These are phyloP conservation scores for Montipora capricornis DNA, from an alignment of 64 coral and sea anemone species.

Conservation along the genomic window DNA sequence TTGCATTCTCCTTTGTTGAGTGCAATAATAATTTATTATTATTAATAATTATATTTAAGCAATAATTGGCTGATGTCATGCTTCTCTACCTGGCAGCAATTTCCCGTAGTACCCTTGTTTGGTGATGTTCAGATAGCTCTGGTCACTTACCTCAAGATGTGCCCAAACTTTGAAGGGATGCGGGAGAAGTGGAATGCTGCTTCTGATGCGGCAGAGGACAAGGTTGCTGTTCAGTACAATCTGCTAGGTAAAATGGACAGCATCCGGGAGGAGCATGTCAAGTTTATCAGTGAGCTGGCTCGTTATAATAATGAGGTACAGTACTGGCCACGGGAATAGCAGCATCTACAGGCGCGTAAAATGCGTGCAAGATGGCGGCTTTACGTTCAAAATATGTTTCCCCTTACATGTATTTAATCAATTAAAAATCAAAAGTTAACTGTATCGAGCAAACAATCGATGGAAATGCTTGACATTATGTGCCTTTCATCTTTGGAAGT, in stretches of 20 bases:
- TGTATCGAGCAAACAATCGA: too few species aligned
- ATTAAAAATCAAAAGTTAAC: too few species aligned
- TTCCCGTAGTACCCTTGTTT: conserved; percentile 98
- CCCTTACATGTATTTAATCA: too few species aligned
- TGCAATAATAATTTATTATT: too few species aligned
- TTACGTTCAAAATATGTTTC: too few species aligned
- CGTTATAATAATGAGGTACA: conserved; percentile 98
- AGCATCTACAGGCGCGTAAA: too few species aligned
- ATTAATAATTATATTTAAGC: too few species aligned
- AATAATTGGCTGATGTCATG: background rate
- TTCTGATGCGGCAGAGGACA: conserved; percentile 92
- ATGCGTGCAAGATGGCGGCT: too few species aligned
- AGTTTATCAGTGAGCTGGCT: conserved; percentile 96
- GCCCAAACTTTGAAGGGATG: conserved; percentile 90
- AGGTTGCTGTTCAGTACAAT: conserved; percentile 94
- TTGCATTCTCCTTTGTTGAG: too few species aligned
- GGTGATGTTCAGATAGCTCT: conserved; percentile 98
- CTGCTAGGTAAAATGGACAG: conserved; percentile 87
- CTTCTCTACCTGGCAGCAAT: conserved; percentile 68
- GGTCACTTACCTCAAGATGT: conserved; percentile 94
- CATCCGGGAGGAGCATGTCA: conserved; percentile 94
- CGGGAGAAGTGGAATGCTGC: conserved; percentile 90
- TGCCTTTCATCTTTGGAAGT: too few species aligned
- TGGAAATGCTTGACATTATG: too few species aligned
- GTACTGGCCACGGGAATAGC: too few species aligned